Percentiles rank a stretch among this genome's conserved stretches.
Evolutionary conservation across 1,140 invertebrate species (phyloP).

Genomic region (Meloidogyne floridensis): DNA sequence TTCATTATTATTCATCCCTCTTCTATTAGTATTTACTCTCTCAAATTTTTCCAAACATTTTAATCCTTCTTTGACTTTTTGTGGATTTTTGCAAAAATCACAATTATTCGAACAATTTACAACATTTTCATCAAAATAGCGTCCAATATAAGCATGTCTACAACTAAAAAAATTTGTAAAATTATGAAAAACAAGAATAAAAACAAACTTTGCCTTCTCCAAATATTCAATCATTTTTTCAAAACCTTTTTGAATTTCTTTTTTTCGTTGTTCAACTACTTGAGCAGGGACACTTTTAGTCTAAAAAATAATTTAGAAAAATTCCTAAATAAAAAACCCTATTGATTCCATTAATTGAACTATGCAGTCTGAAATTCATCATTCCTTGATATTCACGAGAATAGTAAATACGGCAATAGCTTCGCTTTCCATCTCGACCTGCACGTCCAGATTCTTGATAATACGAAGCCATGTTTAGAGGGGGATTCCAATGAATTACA

Average conservation of each 20-base stretch:
- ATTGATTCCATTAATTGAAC: constrained; percentile 20
- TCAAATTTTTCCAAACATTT: constrained; percentile 22
- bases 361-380: constrained; percentile 38
- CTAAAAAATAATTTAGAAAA: constrained; percentile 26
- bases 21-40: not conserved
- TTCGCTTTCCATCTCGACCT: constrained; percentile 39
- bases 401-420: constrained; percentile 46
- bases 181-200: not conserved
- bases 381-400: constrained; percentile 53
- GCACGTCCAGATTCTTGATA: constrained; percentile 92
- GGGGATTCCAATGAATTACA: constrained; percentile 36
- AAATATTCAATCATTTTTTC: constrained; percentile 41
- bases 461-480: constrained; percentile 79
- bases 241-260: constrained; percentile 32
- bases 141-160: constrained; percentile 36
- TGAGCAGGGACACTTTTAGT: constrained; percentile 43
- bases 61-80: constrained; percentile 33
- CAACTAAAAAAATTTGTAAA: constrained; percentile 21
- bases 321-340: not conserved
- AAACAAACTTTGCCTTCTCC: constrained; percentile 28
- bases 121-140: constrained; percentile 44
- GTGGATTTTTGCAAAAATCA: constrained; percentile 38
- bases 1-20: not conserved
- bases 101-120: constrained; percentile 34
- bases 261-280: constrained; percentile 37